Evolutionary conservation across 2,888 invertebrate species (phyloP).

Genomic region (Balanococcus diminutus): DNA sequence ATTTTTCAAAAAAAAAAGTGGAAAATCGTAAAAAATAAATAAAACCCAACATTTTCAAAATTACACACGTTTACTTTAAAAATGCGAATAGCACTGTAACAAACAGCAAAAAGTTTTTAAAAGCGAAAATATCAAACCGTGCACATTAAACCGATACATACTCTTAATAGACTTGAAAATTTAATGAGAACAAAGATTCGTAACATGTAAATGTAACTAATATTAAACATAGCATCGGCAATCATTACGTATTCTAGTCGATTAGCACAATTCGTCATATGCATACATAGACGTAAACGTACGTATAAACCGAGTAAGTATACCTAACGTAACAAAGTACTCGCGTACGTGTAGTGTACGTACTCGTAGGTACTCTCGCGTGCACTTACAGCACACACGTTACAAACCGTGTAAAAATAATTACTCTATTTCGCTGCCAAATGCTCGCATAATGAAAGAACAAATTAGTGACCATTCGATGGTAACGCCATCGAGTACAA

Average conservation of each 20-base stretch:
- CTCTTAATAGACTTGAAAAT: slow-evolving; percentile 24
- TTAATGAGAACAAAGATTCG: slow-evolving; percentile 37
- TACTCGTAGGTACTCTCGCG: not conserved
- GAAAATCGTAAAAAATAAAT: too few relatives aligned
- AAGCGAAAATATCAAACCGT: slow-evolving; percentile 36
- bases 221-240: slow-evolving; percentile 19
- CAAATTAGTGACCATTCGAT: slow-evolving; percentile 19
- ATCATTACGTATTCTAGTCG: not conserved
- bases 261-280: not conserved
- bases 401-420: slow-evolving; percentile 26
- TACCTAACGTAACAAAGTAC: not conserved
- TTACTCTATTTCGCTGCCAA: slow-evolving; percentile 8
- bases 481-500: slow-evolving; percentile 1
- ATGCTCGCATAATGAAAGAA: slow-evolving; percentile 19
- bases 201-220: slow-evolving; percentile 4
- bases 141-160: slow-evolving; percentile 27
- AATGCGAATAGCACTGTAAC: slow-evolving; percentile 36
- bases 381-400: not conserved
- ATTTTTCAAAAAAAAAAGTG: too few relatives aligned
- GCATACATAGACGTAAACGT: not conserved
- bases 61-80: slow-evolving; percentile 31
- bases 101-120: slow-evolving; percentile 31
- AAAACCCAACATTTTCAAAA: not conserved
- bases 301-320: not conserved
- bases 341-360: not conserved